These are phyloP conservation scores for Montipora cactus DNA, from an alignment of 64 coral and sea anemone genomes.

Conservation along the genomic window DNA sequence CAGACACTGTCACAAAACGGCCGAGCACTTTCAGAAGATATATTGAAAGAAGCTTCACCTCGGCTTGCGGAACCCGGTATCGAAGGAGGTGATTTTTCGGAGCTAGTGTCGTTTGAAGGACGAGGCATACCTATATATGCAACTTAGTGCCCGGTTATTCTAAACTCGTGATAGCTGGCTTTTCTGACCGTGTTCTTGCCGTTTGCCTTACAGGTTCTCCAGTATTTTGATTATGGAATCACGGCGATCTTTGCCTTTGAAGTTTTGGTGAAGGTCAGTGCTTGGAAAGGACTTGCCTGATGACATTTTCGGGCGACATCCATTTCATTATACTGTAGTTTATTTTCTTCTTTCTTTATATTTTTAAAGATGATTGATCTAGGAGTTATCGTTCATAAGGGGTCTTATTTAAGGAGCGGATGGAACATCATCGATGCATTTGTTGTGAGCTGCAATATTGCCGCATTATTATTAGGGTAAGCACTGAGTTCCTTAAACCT, in stretches of 20 bases:
- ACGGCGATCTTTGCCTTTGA: constrained; percentile 88
- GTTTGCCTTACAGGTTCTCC: constrained; percentile 65
- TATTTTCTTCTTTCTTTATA: not conserved
- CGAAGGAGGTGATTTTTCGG: too few relatives aligned
- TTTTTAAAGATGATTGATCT: constrained; percentile 82
- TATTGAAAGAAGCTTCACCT: too few relatives aligned
- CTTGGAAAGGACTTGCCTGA: not conserved
- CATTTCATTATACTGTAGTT: not conserved
- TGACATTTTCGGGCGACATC: not conserved
- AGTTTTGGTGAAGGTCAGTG: constrained; percentile 78
- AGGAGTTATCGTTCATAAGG: constrained; percentile 94
- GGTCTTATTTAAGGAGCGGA: constrained; percentile 86
- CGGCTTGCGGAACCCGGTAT: too few relatives aligned
- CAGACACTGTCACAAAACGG: too few relatives aligned
- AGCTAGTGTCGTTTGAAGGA: too few relatives aligned
- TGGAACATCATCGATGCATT: constrained; percentile 99
- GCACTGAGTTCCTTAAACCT: not conserved
- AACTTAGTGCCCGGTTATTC: too few relatives aligned
- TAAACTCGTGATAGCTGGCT: too few relatives aligned
- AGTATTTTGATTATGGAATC: constrained; percentile 81
- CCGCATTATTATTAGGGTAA: constrained; percentile 87
- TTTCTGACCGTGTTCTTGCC: not conserved
- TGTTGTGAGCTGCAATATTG: constrained; percentile 90
- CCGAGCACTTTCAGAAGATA: too few relatives aligned
- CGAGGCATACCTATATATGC: too few relatives aligned